phyloP scores from a whole-genome alignment of 2,797 vertebrate species.

The Parauchenoglanis punctatus region DNA sequence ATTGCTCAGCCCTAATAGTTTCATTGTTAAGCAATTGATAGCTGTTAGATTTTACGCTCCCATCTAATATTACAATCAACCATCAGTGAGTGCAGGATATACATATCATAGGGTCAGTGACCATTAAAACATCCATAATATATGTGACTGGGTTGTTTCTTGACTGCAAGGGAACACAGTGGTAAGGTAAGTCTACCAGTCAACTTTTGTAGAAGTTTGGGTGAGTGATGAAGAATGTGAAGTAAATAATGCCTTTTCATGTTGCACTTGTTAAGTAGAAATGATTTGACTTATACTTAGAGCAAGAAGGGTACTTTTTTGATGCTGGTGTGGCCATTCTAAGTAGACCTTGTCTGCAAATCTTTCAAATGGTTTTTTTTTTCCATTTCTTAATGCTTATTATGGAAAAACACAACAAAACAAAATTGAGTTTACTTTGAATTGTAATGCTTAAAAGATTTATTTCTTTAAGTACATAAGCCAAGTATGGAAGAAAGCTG shows the following conservation, averaged over 20 bases:
- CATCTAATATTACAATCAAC: not conserved
- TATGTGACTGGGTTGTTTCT: conserved; percentile 7
- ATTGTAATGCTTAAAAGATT: not conserved
- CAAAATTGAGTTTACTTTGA: not conserved
- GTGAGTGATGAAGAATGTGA: not conserved
- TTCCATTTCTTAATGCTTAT: not conserved
- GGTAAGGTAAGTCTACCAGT: not conserved
- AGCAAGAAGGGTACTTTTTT: not conserved
- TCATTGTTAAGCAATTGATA: not conserved
- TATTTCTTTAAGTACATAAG: not conserved
- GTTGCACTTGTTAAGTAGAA: not conserved
- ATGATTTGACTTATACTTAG: not conserved
- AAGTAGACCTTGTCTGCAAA: not conserved
- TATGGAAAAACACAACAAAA: not conserved
- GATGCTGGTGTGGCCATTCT: not conserved
- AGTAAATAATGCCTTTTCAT: not conserved
- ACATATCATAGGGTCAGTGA: not conserved
- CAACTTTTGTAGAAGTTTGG: not conserved
- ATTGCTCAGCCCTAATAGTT: not conserved
- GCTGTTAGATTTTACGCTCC: not conserved
- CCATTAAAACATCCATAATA: not conserved
- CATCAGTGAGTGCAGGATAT: not conserved
- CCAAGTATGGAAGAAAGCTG: not conserved
- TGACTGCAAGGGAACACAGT: not conserved
- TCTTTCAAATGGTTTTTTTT: not conserved